phyloP scores from a whole-genome alignment of 53 echinoderm and acorn worm genomes.

The Echinometra lucunter region DNA sequence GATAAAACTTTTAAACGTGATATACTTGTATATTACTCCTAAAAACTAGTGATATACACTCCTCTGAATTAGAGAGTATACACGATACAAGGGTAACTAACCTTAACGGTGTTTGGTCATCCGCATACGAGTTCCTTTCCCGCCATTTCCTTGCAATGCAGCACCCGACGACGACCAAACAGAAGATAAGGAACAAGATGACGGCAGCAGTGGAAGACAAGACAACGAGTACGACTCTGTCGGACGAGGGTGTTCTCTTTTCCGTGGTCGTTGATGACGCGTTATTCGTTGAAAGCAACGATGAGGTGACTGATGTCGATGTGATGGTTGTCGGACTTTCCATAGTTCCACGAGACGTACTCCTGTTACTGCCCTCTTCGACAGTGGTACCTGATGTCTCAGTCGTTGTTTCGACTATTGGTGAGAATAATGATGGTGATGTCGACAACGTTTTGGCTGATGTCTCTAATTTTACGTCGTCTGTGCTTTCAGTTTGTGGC shows the following conservation, averaged over 20 bases:
- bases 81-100: not conserved
- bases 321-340: not conserved
- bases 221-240: slow-evolving; percentile 10
- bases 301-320: not conserved
- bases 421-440: not conserved
- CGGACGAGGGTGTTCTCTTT: not conserved
- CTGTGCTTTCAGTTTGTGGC: not conserved
- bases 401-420: not conserved
- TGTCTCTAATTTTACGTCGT: not conserved
- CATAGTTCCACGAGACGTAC: not conserved
- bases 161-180: slow-evolving; percentile 36
- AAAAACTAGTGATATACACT: too few relatives aligned
- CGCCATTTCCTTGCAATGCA: slow-evolving; percentile 32
- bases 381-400: not conserved
- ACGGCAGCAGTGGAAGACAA: not conserved
- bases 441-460: not conserved
- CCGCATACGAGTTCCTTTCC: not conserved
- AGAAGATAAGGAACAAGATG: not conserved
- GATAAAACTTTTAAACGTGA: too few relatives aligned
- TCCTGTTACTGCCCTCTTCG: not conserved
- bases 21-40: too few relatives aligned
- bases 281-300: not conserved
- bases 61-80: too few relatives aligned
- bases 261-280: not conserved
- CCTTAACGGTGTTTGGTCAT: slow-evolving; percentile 41